Base-by-base conservation (phyloP, 2,888 invertebrate genomes). In the Morpho achilles region DNA sequence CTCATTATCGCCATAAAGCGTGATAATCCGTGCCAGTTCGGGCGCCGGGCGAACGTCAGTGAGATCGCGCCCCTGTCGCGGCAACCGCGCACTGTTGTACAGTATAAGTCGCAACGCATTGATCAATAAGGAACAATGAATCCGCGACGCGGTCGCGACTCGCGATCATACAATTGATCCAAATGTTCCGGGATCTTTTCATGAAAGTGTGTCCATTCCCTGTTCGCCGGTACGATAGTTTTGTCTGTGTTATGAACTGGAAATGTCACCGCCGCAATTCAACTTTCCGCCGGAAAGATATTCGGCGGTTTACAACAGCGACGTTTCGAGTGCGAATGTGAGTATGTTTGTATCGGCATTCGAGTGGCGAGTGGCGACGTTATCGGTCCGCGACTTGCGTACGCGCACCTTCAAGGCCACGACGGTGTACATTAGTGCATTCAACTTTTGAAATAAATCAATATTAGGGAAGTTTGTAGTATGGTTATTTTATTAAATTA, bases 261-360 rank as follows among this genome's bases (percentile, higher is more conserved):
- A 73, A 69, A 87, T 84, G 87, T 77, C 83, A 62, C 73, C 79
- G 61, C 71, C 76, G 62, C 73, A 67, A 68, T 89, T 82, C 73
- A 83, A 75, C 70, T 89, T 89, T 68, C 89, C 89, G 59, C 89
- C 89, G 70, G 82, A 87, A 76, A 85, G 79, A 66, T 88, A 82
- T 74, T 89, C 89, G 53, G 87, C 82, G 61, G 76, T 89, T 66
- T 89, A 87, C 72, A 72, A 73, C 71, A 68, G 66, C 73, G 84
- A 82, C 68, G 79, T 72, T 64, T 65, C 75, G 63, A 75, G 73
- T 76, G 75, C 76, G 69, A 83, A 82, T 78, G 88, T 89, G 76
- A 88, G 88, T 88, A 80, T 69, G 63, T 53, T 63, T 62, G 58
- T 61, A 52, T 53, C 67, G 75, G 75, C 70, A 72, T 71, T 67